These are phyloP conservation scores for Anas platyrhynchos DNA, from an alignment of 2,113 vertebrate genomes.

Conservation along the genomic window DNA sequence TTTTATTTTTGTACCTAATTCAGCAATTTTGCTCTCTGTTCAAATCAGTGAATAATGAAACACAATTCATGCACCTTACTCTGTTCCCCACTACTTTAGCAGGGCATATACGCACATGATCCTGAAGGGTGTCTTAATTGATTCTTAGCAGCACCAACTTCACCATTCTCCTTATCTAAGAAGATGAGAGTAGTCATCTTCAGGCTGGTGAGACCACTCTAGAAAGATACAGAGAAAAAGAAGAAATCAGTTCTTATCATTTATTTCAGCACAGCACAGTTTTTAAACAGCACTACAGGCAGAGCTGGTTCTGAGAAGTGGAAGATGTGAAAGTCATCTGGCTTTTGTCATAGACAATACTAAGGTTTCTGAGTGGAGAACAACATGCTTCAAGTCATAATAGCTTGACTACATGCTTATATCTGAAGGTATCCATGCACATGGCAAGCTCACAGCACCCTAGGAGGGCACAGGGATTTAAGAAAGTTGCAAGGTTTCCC, in stretches of 20 bases:
- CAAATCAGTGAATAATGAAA: neutral
- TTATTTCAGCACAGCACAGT: neutral
- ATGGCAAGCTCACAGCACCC: rapidly evolving
- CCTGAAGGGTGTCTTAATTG: conserved; percentile 28
- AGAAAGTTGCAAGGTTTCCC: neutral
- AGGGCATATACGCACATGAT: conserved; percentile 45
- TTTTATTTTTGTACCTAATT: neutral
- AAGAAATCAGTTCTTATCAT: rapidly evolving
- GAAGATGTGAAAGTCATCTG: no score
- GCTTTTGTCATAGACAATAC: no score
- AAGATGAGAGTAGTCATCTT: conserved; percentile 75
- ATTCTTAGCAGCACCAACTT: conserved; percentile 44
- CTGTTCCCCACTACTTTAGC: neutral
- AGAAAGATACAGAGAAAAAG: rapidly evolving
- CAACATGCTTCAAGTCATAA: rapidly evolving
- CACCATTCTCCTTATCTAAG: conserved; percentile 76
- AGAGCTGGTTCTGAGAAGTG: rapidly evolving
- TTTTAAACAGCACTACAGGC: neutral
- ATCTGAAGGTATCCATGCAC: rapidly evolving
- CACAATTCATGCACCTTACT: neutral
- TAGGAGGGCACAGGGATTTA: rapidly evolving
- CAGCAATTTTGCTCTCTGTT: neutral
- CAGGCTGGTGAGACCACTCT: neutral
- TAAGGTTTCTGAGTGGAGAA: no score
- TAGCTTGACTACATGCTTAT: rapidly evolving